Percentiles rank a stretch among this genome's conserved stretches.
phyloP scores from a whole-genome alignment of 2,888 invertebrate genomes.

The Nomada ruficornis region DNA sequence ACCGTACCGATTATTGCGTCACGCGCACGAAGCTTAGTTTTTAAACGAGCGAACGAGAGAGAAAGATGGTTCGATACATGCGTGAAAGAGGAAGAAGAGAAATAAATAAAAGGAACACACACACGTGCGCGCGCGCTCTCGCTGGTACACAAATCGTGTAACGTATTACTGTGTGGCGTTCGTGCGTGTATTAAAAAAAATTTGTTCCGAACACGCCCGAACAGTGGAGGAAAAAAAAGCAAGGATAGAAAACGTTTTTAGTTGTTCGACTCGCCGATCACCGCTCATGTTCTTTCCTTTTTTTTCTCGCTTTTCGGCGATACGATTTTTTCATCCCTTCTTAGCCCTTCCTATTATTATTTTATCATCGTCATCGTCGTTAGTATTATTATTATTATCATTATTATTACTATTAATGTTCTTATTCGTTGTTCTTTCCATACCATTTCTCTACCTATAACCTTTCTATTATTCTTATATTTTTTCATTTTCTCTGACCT shows the following conservation, averaged over 20 bases:
- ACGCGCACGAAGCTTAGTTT: slow-evolving; percentile 47
- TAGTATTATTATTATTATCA: slow-evolving; percentile 1
- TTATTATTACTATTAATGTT: not conserved
- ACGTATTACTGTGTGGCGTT: slow-evolving; percentile 12
- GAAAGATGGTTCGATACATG: not conserved
- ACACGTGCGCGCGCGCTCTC: not conserved
- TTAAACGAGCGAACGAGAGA: slow-evolving; percentile 15
- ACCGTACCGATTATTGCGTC: slow-evolving; percentile 11
- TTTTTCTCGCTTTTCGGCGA: slow-evolving; percentile 56
- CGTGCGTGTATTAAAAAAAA: slow-evolving; percentile 9
- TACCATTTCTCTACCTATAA: not conserved
- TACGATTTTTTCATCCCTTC: slow-evolving; percentile 47
- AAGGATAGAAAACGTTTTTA: not conserved
- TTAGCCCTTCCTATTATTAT: not conserved
- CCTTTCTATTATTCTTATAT: slow-evolving; percentile 3
- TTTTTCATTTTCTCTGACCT: slow-evolving; percentile 7
- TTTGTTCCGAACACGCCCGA: no score
- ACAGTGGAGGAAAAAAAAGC: not conserved
- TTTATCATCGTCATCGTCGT: not conserved
- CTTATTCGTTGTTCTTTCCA: not conserved
- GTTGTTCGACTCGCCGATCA: slow-evolving; percentile 40
- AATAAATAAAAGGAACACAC: not conserved
- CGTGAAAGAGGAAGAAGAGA: not conserved
- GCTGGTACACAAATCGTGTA: not conserved
- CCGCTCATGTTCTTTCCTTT: slow-evolving; percentile 31